Base-by-base conservation (phyloP, 2,113 vertebrate genomes). In the Tylochromis polylepis region DNA sequence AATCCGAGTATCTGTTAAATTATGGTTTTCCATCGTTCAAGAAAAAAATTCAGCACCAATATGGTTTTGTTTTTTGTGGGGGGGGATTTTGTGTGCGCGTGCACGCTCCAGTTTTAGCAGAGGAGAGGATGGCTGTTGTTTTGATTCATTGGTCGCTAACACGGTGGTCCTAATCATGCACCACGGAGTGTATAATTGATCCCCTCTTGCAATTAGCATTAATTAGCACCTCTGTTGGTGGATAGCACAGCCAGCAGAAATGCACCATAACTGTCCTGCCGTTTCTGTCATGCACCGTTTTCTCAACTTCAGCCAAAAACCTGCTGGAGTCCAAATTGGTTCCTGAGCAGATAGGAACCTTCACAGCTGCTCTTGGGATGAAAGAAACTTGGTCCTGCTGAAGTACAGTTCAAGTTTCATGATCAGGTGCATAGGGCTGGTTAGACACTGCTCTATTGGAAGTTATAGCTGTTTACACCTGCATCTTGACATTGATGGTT, bases 211-310 rank as follows among this genome's bases (percentile, higher is more conserved):
- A 93, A 90, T 95, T 95, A 95, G 87, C 93, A 92, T 95, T 94
- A 91, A 95, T 95, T 94, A 94, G 85, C 93, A 92, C 93, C 92
- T 95, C 89, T 92, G 93, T 90, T 91, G 92, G 89, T 85, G 62
- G 86, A 93, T 81, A 75, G 84, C 77, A 86, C 83, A 92, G 91
- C 88, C 81, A 90, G 89, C 90, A 87, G 79, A 93, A 85, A 58
- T 90, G 88, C 88, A 86, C 43, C 88, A 88, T 88, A 72, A 88
- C 87, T 36, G 88, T 92, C 89, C 87, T 84, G 82, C 87, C 53
- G 83, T 84, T 92, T 87, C 60, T 24, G 51, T 31, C 5, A 49
- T 59, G 85, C 86, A 90, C 88, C 29, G 16, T 87, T 89, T 88
- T 85, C 84, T 90, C 57, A 2, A 58, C 85, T 90, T 49, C 51